These are phyloP conservation scores for Neotoma lepida DNA, from an alignment of 2,113 vertebrate species.

Conservation along the genomic window DNA sequence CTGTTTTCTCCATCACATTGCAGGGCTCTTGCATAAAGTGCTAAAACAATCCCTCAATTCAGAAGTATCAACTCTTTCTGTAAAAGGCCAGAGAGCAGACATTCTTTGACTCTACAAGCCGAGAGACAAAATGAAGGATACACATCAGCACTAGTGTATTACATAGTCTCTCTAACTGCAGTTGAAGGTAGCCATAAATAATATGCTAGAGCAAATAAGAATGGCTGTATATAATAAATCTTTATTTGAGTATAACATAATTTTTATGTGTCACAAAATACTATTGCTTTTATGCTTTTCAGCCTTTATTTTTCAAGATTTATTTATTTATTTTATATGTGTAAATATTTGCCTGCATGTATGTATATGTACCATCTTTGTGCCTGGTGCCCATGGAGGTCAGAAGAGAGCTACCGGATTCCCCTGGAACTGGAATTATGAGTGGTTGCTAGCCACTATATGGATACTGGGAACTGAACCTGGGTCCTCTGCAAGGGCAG, in stretches of 20 bases:
- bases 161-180: not conserved
- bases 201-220: not conserved
- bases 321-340: not conserved
- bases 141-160: not conserved
- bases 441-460: not conserved
- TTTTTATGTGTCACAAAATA: conserved; percentile 7
- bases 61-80: not conserved
- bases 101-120: not conserved
- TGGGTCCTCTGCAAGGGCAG: not conserved
- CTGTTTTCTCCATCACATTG: not conserved
- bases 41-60: not conserved
- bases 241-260: not conserved
- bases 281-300: not conserved
- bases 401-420: not conserved
- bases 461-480: not conserved
- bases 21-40: not conserved
- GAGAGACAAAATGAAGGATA: not conserved
- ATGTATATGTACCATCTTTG: not conserved
- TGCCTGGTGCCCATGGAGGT: not conserved
- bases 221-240: conserved; percentile 22
- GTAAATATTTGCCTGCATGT: not conserved
- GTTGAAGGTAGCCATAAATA: not conserved
- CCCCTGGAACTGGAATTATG: not conserved
- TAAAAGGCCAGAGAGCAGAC: not conserved
- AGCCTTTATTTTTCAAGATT: not conserved